Percentiles rank a stretch among this genome's conserved stretches.
Evolutionary conservation across 2,797 vertebrate genomes (phyloP).

Genomic region (Lerista edwardsae): DNA sequence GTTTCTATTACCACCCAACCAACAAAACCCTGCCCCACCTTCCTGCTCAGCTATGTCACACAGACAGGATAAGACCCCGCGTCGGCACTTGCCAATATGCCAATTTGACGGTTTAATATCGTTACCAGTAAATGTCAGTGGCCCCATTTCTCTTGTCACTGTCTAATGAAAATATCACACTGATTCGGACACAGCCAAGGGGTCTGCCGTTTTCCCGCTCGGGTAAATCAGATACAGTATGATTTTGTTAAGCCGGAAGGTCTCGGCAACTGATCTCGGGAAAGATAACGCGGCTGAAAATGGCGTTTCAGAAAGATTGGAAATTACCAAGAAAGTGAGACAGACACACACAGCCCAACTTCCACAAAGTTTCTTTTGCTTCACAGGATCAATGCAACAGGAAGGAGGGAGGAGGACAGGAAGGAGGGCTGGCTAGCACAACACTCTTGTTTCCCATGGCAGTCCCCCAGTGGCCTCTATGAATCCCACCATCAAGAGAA

Average conservation of each 20-base stretch:
- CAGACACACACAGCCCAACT: rapidly evolving
- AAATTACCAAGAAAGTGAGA: neutral
- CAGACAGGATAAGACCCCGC: neutral
- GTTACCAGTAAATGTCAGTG: conserved; percentile 31
- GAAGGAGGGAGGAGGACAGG: no score
- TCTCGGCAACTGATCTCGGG: rapidly evolving
- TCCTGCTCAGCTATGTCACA: neutral
- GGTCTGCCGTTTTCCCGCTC: neutral
- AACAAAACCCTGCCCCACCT: no score
- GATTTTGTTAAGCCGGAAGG: neutral
- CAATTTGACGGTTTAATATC: conserved; percentile 40
- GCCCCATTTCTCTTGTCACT: conserved; percentile 21
- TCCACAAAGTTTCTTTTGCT: neutral
- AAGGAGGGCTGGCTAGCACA: no score
- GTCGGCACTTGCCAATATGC: neutral
- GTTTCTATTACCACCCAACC: no score
- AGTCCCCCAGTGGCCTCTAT: no score
- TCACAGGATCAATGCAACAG: neutral
- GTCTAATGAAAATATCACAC: conserved; percentile 44
- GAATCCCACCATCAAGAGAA: no score
- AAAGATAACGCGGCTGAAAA: neutral
- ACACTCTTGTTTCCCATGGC: no score
- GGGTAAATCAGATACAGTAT: neutral
- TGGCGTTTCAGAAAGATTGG: neutral
- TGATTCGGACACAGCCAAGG: neutral